phyloP scores from a whole-genome alignment of 2,888 invertebrate genomes.

The Cerastis leucographa region DNA sequence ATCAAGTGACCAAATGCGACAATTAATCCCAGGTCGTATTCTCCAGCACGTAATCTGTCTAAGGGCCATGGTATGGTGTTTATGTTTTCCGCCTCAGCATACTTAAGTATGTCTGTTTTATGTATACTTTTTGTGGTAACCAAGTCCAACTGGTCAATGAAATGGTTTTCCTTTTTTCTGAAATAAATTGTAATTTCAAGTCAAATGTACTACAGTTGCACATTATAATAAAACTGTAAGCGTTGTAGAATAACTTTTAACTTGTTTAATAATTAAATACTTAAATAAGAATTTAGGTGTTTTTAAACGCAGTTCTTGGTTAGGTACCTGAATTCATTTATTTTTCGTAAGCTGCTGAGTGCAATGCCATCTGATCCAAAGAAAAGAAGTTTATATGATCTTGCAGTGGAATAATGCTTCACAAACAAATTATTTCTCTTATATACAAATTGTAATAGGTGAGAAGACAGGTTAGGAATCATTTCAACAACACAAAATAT shows the following conservation, averaged over 20 bases:
- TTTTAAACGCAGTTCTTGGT: background rate
- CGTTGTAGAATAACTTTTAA: background rate
- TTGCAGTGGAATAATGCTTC: conserved; percentile 69
- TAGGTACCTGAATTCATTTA: conserved; percentile 93
- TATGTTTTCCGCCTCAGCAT: conserved; percentile 92
- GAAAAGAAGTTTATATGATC: conserved; percentile 91
- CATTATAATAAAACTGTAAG: background rate
- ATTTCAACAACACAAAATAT: conserved; percentile 53
- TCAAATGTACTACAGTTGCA: background rate
- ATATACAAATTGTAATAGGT: conserved; percentile 68
- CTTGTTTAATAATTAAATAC: background rate
- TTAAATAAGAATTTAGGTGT: background rate
- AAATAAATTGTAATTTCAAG: conserved; percentile 63
- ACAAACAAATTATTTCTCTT: conserved; percentile 69
- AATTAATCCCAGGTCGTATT: conserved; percentile 96
- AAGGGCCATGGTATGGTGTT: conserved; percentile 93
- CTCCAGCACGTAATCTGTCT: conserved; percentile 77
- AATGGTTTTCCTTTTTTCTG: conserved; percentile 87
- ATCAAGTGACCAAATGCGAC: conserved; percentile 98
- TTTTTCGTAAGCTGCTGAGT: conserved; percentile 92
- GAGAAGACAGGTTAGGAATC: conserved; percentile 77
- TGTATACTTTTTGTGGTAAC: conserved; percentile 92
- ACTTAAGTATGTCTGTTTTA: conserved; percentile 92
- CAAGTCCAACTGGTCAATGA: conserved; percentile 91
- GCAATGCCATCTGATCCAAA: conserved; percentile 97